Evolutionary conservation across 2,797 vertebrate species (phyloP), one percentile per base, ranked within the genome.

Genomic region (Mus minutoides): DNA sequence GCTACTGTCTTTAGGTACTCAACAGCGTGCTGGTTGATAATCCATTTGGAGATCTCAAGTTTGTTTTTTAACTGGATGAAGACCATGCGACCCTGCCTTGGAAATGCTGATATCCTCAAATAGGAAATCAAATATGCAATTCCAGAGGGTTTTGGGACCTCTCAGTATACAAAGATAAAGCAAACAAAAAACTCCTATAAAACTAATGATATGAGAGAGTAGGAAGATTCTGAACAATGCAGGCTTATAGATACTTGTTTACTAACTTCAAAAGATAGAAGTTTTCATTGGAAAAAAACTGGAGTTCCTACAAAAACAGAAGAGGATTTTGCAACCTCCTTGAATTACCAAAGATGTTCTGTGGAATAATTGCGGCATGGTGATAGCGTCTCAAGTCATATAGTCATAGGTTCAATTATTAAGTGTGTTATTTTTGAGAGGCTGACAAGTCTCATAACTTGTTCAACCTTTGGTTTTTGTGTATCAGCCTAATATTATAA

Each of bases 281-380:
- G 26, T 54, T 94, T 79, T 93, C 75, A 71, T 37, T 96, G 64
- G 56, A 91, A 92, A 91, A 92, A 91, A 37, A 19, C 1, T 60
- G 64, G 56, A 64, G 6, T 90, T 79, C 67, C 67, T 92, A 21
- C 56, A 90, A 95, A 94, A 89, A 54, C 10, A 3, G 62, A 60
- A 52, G 40, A 49, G 31, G 26, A 83, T 0, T n/a, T n/a, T 67
- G 24, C 62, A 78, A 49, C 67, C 14, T 90, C 34, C 73, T 91
- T 22, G 71, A 84, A 93, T 22, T 77, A 8, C 40, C 40, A 13
- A 10, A 17, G 24, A 54, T 64, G 12, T 78, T 88, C 54, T 80
- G 0, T 40, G n/a, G 16, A 31, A 34, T 46, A 21, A 78, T 7
- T 13, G n/a, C 10, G 52, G 71, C 22, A 22, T 54, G 34, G 1